Percentiles rank a stretch among this genome's conserved stretches.
Evolutionary conservation across 1,140 invertebrate species (phyloP).

Genomic region (Dendroctonus valens): DNA sequence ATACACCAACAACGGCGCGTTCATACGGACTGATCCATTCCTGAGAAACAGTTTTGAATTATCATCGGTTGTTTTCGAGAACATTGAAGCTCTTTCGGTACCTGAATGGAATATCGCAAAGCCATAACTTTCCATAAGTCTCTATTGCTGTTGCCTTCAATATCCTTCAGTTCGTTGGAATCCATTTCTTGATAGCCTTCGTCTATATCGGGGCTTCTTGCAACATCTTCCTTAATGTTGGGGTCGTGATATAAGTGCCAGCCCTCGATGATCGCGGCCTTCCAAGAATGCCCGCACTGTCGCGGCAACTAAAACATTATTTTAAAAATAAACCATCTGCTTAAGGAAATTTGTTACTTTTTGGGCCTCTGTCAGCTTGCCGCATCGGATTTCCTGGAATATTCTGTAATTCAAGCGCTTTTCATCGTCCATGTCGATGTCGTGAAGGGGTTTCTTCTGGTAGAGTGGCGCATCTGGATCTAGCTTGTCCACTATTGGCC

Average conservation of each 20-base stretch:
- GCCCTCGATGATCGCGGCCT: slow-evolving; percentile 84
- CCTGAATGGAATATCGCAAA: slow-evolving; percentile 66
- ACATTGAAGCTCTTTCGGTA: slow-evolving; percentile 32
- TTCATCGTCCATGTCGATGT: slow-evolving; percentile 89
- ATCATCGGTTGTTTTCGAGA: too few relatives aligned
- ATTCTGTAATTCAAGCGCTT: slow-evolving; percentile 64
- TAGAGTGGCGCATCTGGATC: slow-evolving; percentile 92
- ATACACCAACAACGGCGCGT: slow-evolving; percentile 46
- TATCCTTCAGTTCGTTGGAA: slow-evolving; percentile 49
- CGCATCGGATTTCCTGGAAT: slow-evolving; percentile 80
- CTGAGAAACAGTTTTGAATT: slow-evolving; percentile 26
- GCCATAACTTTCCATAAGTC: slow-evolving; percentile 90
- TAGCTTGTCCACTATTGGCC: slow-evolving; percentile 69
- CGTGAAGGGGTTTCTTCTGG: slow-evolving; percentile 77
- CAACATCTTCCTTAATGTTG: slow-evolving; percentile 57
- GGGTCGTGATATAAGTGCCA: slow-evolving; percentile 84
- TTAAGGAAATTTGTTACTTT: slow-evolving; percentile 35
- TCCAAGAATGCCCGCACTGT: slow-evolving; percentile 84
- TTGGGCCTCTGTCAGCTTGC: slow-evolving; percentile 80
- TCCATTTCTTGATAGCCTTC: slow-evolving; percentile 39
- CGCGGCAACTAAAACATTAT: slow-evolving; percentile 62
- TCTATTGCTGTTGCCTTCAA: slow-evolving; percentile 82
- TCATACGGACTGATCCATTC: slow-evolving; percentile 41
- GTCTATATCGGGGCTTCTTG: slow-evolving; percentile 25
- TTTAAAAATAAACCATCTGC: neutral